phyloP scores from a whole-genome alignment of 2,113 vertebrate species.

The Oreochromis aureus region DNA sequence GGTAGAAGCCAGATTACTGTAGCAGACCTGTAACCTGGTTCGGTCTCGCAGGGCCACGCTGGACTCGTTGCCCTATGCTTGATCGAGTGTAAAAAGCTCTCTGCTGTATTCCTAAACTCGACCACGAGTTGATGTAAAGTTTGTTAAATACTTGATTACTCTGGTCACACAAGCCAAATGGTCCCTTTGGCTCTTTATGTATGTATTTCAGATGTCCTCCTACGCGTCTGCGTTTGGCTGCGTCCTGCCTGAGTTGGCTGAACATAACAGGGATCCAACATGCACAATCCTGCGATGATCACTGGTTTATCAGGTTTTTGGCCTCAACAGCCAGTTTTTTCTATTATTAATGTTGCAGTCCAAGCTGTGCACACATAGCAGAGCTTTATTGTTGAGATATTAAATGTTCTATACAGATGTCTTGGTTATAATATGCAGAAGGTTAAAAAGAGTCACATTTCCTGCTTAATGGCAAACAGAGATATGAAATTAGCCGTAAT shows the following conservation, averaged over 20 bases:
- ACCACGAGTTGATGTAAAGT: not conserved
- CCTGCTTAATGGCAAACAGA: not conserved
- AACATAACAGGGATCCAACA: not conserved
- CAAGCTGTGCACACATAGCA: not conserved
- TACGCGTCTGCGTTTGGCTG: not conserved
- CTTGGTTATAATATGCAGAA: not conserved
- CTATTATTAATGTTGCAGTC: not conserved
- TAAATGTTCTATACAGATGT: not conserved
- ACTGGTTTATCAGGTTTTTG: not conserved
- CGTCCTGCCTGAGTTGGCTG: not conserved
- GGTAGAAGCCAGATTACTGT: not conserved
- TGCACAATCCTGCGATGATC: not conserved
- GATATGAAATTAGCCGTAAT: not conserved
- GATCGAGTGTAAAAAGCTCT: not conserved
- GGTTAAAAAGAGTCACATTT: not conserved
- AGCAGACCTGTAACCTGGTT: not conserved
- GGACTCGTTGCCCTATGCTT: rapidly evolving
- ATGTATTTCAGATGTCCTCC: not conserved
- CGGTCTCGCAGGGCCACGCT: not conserved
- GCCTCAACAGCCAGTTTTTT: not conserved
- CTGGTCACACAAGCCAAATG: not conserved
- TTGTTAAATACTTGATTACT: not conserved
- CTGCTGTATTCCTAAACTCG: not conserved
- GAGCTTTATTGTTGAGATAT: not conserved
- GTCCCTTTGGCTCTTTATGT: not conserved